Conservation (phyloP, 2,888 invertebrate genomes). For the Disparrhopalites patrizii region DNA sequence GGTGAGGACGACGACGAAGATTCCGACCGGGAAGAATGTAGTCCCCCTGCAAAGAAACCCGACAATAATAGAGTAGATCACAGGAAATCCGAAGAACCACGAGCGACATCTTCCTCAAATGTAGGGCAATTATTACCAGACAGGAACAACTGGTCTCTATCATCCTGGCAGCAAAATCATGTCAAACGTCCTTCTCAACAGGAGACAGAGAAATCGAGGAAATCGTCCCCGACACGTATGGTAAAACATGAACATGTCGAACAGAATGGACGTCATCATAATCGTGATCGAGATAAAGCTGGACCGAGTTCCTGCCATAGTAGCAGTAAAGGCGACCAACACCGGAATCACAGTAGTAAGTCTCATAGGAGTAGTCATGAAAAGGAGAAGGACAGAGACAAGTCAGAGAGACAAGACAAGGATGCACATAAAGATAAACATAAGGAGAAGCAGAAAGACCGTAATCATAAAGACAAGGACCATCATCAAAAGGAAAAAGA, state of each 20-base stretch:
- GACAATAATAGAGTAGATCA: not conserved
- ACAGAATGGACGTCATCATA: not conserved
- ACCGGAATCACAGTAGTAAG: constrained; percentile 25
- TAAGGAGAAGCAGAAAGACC: constrained; percentile 28
- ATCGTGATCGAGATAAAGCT: constrained; percentile 2
- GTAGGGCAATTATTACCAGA: no score
- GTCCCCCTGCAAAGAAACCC: not conserved
- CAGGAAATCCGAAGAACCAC: no score
- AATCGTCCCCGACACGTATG: constrained; percentile 3
- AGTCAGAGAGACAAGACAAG: constrained; percentile 15
- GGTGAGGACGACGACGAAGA: constrained; percentile 35
- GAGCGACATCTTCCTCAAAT: no score
- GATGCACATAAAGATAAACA: constrained; percentile 21
- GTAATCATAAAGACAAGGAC: constrained; percentile 17
- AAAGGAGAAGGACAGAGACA: not conserved
- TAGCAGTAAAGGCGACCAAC: constrained; percentile 15
- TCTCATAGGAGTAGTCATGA: not conserved
- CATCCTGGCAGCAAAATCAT: not conserved
- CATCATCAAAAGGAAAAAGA: constrained; percentile 31
- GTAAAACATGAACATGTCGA: not conserved
- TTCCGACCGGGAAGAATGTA: constrained; percentile 31
- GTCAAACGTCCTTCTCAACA: no score
- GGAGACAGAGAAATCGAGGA: no score
- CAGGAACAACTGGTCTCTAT: no score
- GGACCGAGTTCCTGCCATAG: no score